Evolutionary conservation across 2,888 invertebrate species (phyloP), one percentile per base, ranked within the genome.

Genomic region (Yponomeuta cagnagella): DNA sequence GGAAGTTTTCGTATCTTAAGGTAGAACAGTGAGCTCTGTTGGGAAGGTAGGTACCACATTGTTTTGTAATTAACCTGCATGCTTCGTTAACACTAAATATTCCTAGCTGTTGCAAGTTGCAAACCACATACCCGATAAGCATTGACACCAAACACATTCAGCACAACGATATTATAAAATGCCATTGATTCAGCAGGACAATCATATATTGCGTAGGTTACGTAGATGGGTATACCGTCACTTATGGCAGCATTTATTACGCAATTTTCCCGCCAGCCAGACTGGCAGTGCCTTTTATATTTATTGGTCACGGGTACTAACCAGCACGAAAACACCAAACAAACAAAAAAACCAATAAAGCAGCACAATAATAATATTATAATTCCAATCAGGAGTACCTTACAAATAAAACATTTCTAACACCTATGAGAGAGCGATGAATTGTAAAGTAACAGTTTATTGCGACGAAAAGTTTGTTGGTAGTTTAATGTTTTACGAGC

Each of bases 391-490:
- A 33, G 3, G 84, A 81, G 84, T 82, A 85, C 80, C 79, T 82
- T 82, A 37, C 43, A 82, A 86, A 88, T 86, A 87, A 86, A 86
- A 84, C 81, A 81, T 82, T 89, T 85, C 86, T 82, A 78, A 80
- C 77, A 78, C 84, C 82, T 84, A 89, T 89, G 84, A 82, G 82
- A 81, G 79, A 75, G 81, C 83, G 86, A 88, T 88, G 85, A 87
- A 88, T 88, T 85, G 82, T 76, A 82, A 87, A 86, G 82, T 79
- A 76, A 82, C 80, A 79, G 81, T 79, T 78, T 80, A 74, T 73
- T 71, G 72, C 73, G 71, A 72, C 72, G 74, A 75, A 82, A 70
- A 78, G 77, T 78, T 69, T 71, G 43, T 58, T 58, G 73, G 58
- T 68, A 71, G 77, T 80, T 81, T 78, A 84, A 83, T 82, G 82